phyloP scores from a whole-genome alignment of 2,888 invertebrate species.

The Agrilus biguttatus region DNA sequence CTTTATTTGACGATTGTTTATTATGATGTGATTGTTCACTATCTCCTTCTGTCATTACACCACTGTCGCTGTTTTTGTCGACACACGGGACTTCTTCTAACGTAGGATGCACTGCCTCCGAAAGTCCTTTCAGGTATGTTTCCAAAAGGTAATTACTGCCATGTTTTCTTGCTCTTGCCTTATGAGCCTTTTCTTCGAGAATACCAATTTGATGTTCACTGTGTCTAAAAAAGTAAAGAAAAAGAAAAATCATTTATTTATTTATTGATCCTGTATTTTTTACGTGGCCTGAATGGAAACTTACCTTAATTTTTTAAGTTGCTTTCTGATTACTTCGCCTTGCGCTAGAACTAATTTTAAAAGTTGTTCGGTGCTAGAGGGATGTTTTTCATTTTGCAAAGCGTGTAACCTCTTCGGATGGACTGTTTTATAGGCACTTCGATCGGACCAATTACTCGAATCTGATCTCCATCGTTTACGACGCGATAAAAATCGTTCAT shows the following conservation, averaged over 20 bases:
- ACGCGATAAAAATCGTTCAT: constrained; percentile 18
- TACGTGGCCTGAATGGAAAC: no score
- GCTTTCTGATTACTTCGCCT: constrained; percentile 41
- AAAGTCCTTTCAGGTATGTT: constrained; percentile 51
- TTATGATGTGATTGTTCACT: constrained; percentile 32
- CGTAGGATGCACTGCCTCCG: constrained; percentile 31
- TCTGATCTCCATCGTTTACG: constrained; percentile 26
- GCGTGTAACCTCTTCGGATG: constrained; percentile 31
- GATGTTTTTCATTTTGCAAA: constrained; percentile 29
- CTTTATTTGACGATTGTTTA: constrained; percentile 20
- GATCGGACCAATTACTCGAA: constrained; percentile 25
- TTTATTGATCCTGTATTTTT: no score
- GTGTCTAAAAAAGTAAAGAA: constrained; percentile 19
- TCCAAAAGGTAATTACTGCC: constrained; percentile 69
- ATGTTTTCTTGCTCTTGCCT: constrained; percentile 54
- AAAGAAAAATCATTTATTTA: neutral
- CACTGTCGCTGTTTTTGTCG: constrained; percentile 56
- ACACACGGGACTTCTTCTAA: constrained; percentile 30
- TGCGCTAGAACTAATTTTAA: constrained; percentile 43
- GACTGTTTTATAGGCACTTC: constrained; percentile 28
- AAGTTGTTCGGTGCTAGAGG: constrained; percentile 33
- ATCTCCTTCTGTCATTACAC: constrained; percentile 52
- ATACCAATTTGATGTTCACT: constrained; percentile 62
- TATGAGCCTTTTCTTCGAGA: constrained; percentile 65
- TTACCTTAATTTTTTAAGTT: constrained; percentile 30